Evolutionary conservation across 2,888 invertebrate genomes (phyloP), one percentile per base, ranked within the genome.

Genomic region (Congeria kusceri): DNA sequence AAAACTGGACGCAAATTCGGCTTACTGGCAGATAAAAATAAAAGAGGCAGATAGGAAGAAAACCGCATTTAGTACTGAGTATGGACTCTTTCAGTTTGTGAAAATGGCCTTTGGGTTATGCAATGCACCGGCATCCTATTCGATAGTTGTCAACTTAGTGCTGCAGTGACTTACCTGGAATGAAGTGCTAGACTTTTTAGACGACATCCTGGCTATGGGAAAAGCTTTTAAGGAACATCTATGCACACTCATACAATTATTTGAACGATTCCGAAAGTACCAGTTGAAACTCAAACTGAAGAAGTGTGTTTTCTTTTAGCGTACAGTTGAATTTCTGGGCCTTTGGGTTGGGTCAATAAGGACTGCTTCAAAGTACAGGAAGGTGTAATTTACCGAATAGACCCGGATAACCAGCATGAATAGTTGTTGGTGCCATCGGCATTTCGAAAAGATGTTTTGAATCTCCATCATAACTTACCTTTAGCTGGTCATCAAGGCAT

Each of bases 181-280:
- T 15, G 28, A 44, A 13, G 76, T 82, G 3, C 28, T 82, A 0
- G 79, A 70, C 2, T 86, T 82, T 47, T 39, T 87, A n/a, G 83
- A 85, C 61, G 87, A 87, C 44, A 69, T 80, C 7, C 49, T 86
- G 46, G 84, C 84, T 5, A 47, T 83, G 46, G 86, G 83, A 15
- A 66, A 65, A 4, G 47, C 49, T 56, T 77, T 84, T 44, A 46
- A 73, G 4, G 70, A 74, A 11, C 78, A 80, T 25, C 27, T 80
- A 20, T 1, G 23, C 0, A 85, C 81, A 28, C 53, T 85, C 4
- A 7, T 15, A 13, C 53, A 68, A 47, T 78, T 77, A 2, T 72
- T 84, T 7, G 29, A 58, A 5, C 58, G 83, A 23, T 80, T 80
- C 47, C 29, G 71, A 25, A 13, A 56, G 28, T 69, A 64, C 29